phyloP scores from a whole-genome alignment of 1,140 invertebrate genomes.

The Acyrthosiphon pisum region DNA sequence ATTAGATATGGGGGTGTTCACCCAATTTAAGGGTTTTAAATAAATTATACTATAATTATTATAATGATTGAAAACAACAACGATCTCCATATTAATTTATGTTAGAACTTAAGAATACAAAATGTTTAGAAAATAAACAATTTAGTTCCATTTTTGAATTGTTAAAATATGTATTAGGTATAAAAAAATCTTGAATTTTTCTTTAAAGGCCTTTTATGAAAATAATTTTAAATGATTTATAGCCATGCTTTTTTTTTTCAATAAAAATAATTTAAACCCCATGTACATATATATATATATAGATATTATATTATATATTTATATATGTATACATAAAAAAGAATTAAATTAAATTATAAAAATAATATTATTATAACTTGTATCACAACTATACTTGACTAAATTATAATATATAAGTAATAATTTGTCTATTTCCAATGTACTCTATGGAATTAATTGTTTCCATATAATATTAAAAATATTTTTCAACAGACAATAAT shows the following conservation, averaged over 20 bases:
- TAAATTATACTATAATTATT: background rate
- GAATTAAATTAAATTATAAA: constrained; percentile 36
- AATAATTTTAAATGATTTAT: background rate
- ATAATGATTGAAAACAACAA: background rate
- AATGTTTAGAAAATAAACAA: background rate
- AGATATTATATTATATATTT: background rate
- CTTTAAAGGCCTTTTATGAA: background rate
- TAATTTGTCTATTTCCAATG: constrained; percentile 34
- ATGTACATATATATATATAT: background rate
- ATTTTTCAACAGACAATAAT: constrained; percentile 22
- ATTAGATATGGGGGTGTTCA: background rate
- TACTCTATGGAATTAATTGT: constrained; percentile 29
- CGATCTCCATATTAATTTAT: background rate
- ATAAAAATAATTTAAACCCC: constrained; percentile 41
- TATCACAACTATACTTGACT: constrained; percentile 57
- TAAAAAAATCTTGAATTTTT: background rate
- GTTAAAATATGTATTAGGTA: background rate
- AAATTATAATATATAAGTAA: constrained; percentile 40
- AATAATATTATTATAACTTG: constrained; percentile 41
- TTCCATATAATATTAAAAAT: constrained; percentile 34
- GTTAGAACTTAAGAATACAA: background rate
- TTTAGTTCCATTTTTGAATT: background rate
- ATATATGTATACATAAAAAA: background rate
- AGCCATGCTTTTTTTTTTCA: background rate
- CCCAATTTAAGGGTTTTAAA: background rate